phyloP scores from a whole-genome alignment of 2,888 invertebrate species.

The Hesperia comma region DNA sequence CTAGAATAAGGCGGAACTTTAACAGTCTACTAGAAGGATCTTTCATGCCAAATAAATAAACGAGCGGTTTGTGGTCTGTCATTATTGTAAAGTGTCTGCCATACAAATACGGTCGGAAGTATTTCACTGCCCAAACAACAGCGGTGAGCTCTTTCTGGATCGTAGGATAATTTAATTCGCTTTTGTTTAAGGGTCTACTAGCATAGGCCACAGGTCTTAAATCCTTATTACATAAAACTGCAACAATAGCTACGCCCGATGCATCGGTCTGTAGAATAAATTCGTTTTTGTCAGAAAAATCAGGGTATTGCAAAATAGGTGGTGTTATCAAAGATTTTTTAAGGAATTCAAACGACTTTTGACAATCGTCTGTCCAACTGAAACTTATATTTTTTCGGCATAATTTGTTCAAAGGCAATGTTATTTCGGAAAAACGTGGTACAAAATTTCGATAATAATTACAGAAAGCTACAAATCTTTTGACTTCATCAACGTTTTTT shows the following conservation, averaged over 20 bases:
- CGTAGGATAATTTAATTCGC: too few species aligned
- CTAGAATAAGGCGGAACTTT: constrained; percentile 34
- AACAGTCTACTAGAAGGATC: constrained; percentile 32
- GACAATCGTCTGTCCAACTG: too few species aligned
- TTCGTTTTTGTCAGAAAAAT: constrained; percentile 39
- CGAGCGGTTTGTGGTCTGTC: constrained; percentile 36
- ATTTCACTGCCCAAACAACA: too few species aligned
- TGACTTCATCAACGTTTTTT: too few species aligned
- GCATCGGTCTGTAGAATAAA: constrained; percentile 43
- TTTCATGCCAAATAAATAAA: constrained; percentile 17
- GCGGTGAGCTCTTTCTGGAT: too few species aligned
- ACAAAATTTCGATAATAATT: too few species aligned
- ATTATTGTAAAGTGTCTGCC: constrained; percentile 37
- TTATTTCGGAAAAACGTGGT: too few species aligned
- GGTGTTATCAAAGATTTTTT: constrained; percentile 38
- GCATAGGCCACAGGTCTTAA: too few species aligned
- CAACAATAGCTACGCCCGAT: constrained; percentile 37
- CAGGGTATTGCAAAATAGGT: constrained; percentile 42
- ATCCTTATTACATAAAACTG: constrained; percentile 39
- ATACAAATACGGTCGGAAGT: constrained; percentile 38
- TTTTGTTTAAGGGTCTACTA: too few species aligned
- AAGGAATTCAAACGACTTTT: constrained; percentile 39
- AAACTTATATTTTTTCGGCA: too few species aligned
- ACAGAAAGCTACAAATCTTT: too few species aligned
- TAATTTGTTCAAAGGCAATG: too few species aligned